Base-by-base conservation (phyloP, 2,797 vertebrate genomes). In the Fundulus diaphanus region DNA sequence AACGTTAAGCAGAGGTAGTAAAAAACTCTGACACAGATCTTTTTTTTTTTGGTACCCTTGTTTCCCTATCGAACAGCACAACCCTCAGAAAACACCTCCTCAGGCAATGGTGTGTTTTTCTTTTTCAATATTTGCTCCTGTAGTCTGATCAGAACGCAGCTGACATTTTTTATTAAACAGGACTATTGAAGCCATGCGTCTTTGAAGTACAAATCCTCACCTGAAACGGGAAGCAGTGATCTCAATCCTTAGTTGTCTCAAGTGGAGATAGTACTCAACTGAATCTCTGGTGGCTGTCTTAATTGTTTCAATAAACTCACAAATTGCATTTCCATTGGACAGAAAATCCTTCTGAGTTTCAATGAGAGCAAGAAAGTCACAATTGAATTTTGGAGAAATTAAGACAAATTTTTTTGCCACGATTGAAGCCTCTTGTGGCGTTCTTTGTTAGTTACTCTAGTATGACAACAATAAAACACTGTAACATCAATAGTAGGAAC, bases 41-140 rank as follows among this genome's bases (percentile, higher is more conserved):
- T 94, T 94, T 79, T n/a, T n/a, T 85, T 82, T 84, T 88, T 76
- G 71, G 74, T 80, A 9, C 42, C 48, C 85, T 76, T 72, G 85
- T 92, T 93, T 92, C 90, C 27, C 84, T 90, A 66, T 89, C 75
- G 88, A 93, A 90, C 84, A 86, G 0, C 11, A 27, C 78, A 78
- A 80, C 77, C 83, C 83, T 79, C 78, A 71, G n/a, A 15, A n/a
- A 83, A 83, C 33, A 33, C 67, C 74, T 82, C 61, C 33, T 82
- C 74, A 78, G 74, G 75, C 79, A 35, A 48, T 46, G 9, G 51
- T 66, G 48, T 67, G 40, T 73, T 66, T 35, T 22, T 40, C 59
- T 56, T 31, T 11, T 85, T 88, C 89, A 88, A 81, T 92, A 88
- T 33, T 44, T 66, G 24, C 40, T 87, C 73, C 73, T 40, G 46